A percentile compares a stretch with the other conserved stretches of the same genome.
These are phyloP conservation scores for Zoroaster sp. DNA, from an alignment of 53 echinoderm and acorn worm genomes.

Conservation along the genomic window DNA sequence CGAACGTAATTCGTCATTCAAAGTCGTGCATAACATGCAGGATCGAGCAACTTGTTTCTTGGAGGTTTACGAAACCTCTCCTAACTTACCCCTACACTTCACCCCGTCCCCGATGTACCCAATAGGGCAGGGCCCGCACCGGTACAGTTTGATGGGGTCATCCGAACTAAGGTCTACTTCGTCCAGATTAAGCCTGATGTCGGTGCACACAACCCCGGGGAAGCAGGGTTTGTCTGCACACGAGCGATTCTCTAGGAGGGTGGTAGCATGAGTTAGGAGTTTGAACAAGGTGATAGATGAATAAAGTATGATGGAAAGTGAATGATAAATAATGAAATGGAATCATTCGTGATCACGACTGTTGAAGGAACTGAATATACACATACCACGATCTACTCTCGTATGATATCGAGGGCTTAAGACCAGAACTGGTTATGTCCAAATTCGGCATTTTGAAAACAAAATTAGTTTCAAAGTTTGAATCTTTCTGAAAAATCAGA, in stretches of 20 bases:
- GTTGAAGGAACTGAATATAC: no score
- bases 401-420: no score
- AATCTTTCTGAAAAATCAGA: no score
- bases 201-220: slow-evolving; percentile 63
- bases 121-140: slow-evolving; percentile 71
- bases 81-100: slow-evolving; percentile 73
- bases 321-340: neutral
- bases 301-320: neutral
- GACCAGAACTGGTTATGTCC: no score
- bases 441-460: no score
- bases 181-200: slow-evolving; percentile 55
- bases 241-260: slow-evolving; percentile 30
- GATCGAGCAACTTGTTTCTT: neutral
- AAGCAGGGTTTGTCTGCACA: slow-evolving; percentile 75
- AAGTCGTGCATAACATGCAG: neutral
- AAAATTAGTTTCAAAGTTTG: no score
- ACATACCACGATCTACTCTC: no score
- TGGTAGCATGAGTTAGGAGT: neutral
- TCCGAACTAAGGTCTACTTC: slow-evolving; percentile 49
- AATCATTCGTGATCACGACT: no score
- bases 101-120: slow-evolving; percentile 83
- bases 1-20: neutral
- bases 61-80: neutral
- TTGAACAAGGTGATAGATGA: neutral
- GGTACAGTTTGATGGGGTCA: slow-evolving; percentile 69